phyloP scores from a whole-genome alignment of 2,797 vertebrate species.

The Onychomys arenicola region DNA sequence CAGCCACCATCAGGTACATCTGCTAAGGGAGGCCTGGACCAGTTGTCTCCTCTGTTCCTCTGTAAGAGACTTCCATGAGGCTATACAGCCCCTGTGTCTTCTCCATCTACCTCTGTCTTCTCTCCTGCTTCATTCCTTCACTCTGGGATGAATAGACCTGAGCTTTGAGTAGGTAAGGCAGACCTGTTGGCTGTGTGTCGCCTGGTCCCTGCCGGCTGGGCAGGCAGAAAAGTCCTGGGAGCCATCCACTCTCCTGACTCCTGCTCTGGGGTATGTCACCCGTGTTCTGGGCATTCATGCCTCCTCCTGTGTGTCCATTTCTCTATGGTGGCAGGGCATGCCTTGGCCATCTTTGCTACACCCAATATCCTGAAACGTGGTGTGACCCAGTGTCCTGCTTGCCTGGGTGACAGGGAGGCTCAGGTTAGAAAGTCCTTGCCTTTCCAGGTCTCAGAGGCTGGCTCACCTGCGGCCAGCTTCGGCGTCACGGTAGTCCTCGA shows the following conservation, averaged over 20 bases:
- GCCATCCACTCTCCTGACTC: too few relatives aligned
- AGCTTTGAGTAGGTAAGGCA: not conserved
- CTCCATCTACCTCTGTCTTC: rapidly evolving
- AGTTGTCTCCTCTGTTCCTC: rapidly evolving
- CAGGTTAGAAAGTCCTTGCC: rapidly evolving
- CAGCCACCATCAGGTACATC: rapidly evolving
- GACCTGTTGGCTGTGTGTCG: not conserved
- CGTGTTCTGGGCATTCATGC: rapidly evolving
- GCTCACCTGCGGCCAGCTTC: constrained; percentile 91
- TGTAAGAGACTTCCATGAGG: rapidly evolving
- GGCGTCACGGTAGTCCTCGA: constrained; percentile 93
- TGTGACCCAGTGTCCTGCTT: not conserved
- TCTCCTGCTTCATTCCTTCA: not conserved
- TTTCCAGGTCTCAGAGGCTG: constrained; percentile 25
- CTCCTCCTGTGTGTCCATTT: not conserved
- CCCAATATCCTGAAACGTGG: not conserved
- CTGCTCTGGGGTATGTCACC: not conserved
- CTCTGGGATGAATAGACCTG: not conserved
- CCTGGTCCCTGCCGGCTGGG: not conserved
- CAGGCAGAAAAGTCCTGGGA: not conserved
- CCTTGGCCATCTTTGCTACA: not conserved
- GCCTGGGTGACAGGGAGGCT: not conserved
- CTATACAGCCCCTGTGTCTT: not conserved
- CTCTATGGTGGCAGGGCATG: rapidly evolving
- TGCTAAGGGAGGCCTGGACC: not conserved